Evolutionary conservation across 64 coral and sea anemone genomes (phyloP), one percentile per base, ranked within the genome.

Genomic region (Anthopleura sola): DNA sequence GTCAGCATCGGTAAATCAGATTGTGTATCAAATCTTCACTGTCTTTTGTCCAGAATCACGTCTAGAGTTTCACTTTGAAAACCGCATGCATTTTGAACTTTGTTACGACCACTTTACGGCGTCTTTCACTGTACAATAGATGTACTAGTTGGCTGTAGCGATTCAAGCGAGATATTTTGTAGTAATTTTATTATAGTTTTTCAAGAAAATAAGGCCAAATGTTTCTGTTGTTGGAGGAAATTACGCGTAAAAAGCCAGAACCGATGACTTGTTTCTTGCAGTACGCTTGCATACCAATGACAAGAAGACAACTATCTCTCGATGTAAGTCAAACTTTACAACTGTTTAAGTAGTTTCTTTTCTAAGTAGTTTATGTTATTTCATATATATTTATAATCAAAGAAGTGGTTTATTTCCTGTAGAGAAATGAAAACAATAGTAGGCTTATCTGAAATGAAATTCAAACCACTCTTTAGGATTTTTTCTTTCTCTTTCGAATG

Each of bases 1-100:
- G 66, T 71, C 66, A 71, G 66, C 66, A 66, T 66, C 24, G 60
- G 24, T 66, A 66, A 66, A 66, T 66, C 60, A 71, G 66, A 71
- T 15, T 71, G 66, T 62, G 5, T 62, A 62, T 62, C 58, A 62
- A 0, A 24, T 3, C 8, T 62, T n/a, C 23, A 71, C 13, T 15
- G 14, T 16, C 66, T 34, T 53, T 71, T 71, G 66, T 71, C 66
- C 66, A 12, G n/a, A 36, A 71, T 16, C 66, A 71, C 66, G 66
- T 71, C 66, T 71, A 31, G 66, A 34, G 28, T 71, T 71, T 71
- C 66, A 71, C 66, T 71, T 71, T 34, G 9, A 71, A 71, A 34
- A 71, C 66, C 66, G 28, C 66, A 71, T 34, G 29, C 29, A 71
- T 71, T 71, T 71, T 29, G 28, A 34, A 71, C n/a, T 71, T 36